These are phyloP conservation scores for Schlechtendalia chinensis DNA, from an alignment of 1,140 invertebrate species.

Conservation along the genomic window DNA sequence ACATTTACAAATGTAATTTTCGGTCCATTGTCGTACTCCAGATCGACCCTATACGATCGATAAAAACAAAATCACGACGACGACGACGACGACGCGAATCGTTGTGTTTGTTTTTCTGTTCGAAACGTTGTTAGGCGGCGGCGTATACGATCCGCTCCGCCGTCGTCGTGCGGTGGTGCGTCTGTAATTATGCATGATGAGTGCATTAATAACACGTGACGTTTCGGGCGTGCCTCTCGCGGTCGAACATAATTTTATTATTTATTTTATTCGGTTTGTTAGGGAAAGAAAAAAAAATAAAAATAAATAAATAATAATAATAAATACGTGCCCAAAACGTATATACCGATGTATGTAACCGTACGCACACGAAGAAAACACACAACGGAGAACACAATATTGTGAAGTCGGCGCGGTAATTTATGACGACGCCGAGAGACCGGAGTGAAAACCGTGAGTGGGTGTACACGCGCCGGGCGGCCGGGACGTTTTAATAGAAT, in stretches of 20 bases:
- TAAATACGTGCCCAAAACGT: neutral
- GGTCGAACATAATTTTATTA: neutral
- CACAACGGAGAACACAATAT: conserved; percentile 17
- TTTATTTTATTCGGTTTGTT: conserved; percentile 38
- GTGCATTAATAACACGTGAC: conserved; percentile 40
- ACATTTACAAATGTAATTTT: no score
- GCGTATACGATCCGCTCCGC: neutral
- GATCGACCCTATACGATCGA: no score
- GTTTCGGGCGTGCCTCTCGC: conserved; percentile 25
- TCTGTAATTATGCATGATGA: conserved; percentile 33
- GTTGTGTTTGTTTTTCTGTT: neutral
- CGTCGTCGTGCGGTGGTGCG: conserved; percentile 9
- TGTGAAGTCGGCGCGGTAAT: conserved; percentile 2
- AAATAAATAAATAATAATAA: neutral
- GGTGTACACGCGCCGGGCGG: neutral
- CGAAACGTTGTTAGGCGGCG: neutral
- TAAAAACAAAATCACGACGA: no score
- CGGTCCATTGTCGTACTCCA: no score
- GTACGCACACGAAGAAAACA: neutral
- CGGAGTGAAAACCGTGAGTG: conserved; percentile 31
- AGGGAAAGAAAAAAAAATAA: neutral
- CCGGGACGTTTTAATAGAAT: conserved; percentile 8
- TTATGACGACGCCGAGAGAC: conserved; percentile 15
- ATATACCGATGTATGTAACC: no score
- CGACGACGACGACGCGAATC: no score